Percentiles rank a stretch among this genome's conserved stretches.
Conservation (phyloP, 1,140 invertebrate genomes). For the Philopotamus ludificatus region DNA sequence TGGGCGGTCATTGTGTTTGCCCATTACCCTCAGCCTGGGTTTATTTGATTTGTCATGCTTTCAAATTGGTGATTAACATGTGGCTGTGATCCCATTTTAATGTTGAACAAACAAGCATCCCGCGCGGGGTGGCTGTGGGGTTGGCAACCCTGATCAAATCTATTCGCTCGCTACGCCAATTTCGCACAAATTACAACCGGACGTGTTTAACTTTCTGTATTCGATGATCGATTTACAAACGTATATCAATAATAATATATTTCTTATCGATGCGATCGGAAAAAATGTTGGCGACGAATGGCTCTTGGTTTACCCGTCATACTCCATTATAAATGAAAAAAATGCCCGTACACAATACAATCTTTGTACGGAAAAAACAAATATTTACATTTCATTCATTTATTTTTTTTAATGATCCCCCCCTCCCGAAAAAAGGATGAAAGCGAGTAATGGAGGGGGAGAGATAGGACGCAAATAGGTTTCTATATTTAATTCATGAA, state of each 20-base stretch:
- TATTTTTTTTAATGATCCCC: slow-evolving; percentile 41
- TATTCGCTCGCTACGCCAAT: no score
- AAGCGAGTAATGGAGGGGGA: not conserved
- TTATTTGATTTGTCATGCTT: slow-evolving; percentile 41
- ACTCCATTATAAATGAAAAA: slow-evolving; percentile 39
- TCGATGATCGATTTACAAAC: no score
- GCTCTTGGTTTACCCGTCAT: slow-evolving; percentile 10
- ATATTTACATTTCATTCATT: slow-evolving; percentile 41
- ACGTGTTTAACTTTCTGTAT: no score
- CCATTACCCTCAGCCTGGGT: slow-evolving; percentile 33
- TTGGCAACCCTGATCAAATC: slow-evolving; percentile 19
- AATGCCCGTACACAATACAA: slow-evolving; percentile 42
- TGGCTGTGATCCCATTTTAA: slow-evolving; percentile 40
- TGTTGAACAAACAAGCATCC: slow-evolving; percentile 37
- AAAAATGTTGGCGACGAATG: slow-evolving; percentile 18
- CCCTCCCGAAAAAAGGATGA: not conserved
- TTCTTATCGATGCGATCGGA: no score
- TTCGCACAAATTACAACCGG: no score
- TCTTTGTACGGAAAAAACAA: slow-evolving; percentile 40
- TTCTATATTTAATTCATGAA: not conserved
- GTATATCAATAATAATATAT: no score
- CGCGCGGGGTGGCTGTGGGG: slow-evolving; percentile 1
- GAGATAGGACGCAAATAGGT: not conserved
- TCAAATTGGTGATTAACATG: slow-evolving; percentile 40
- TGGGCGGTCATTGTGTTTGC: slow-evolving; percentile 34